phyloP scores from a whole-genome alignment of 2,888 invertebrate species.

The Tiphia femorata region DNA sequence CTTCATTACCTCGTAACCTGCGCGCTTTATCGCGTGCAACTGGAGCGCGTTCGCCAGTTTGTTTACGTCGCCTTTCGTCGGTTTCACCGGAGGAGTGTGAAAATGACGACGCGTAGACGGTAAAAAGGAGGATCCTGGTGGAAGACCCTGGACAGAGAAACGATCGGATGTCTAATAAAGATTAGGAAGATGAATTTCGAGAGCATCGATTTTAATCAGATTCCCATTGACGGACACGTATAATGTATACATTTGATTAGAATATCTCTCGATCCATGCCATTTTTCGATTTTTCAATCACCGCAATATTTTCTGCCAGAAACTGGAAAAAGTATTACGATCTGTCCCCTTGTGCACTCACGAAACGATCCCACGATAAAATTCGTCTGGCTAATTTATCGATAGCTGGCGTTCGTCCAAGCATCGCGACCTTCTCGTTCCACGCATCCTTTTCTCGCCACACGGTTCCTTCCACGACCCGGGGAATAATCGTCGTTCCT shows the following conservation, averaged over 20 bases:
- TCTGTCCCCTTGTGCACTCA: slow-evolving; percentile 26
- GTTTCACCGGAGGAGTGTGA: slow-evolving; percentile 18
- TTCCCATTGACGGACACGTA: no score
- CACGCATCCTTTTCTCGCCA: background rate
- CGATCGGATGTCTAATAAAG: slow-evolving; percentile 26
- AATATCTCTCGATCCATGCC: no score
- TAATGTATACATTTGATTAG: no score
- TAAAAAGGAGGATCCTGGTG: background rate
- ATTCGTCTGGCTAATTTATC: slow-evolving; percentile 41
- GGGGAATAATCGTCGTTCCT: slow-evolving; percentile 39
- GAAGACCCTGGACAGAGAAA: slow-evolving; percentile 20
- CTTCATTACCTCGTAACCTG: slow-evolving; percentile 25
- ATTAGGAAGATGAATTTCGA: slow-evolving; percentile 12
- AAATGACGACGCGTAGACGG: background rate
- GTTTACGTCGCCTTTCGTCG: slow-evolving; percentile 39
- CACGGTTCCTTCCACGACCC: slow-evolving; percentile 8
- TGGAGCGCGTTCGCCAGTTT: slow-evolving; percentile 5
- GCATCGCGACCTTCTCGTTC: slow-evolving; percentile 20
- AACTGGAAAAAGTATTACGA: no score
- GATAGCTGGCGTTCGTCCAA: slow-evolving; percentile 41
- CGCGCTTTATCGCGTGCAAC: slow-evolving; percentile 22
- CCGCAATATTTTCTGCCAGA: no score
- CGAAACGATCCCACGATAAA: slow-evolving; percentile 20
- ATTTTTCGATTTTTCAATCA: no score
- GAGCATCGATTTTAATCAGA: no score